A percentile compares a stretch with the other conserved stretches of the same genome.
phyloP scores from a whole-genome alignment of 2,888 invertebrate species.

The Melanophora roralis region DNA sequence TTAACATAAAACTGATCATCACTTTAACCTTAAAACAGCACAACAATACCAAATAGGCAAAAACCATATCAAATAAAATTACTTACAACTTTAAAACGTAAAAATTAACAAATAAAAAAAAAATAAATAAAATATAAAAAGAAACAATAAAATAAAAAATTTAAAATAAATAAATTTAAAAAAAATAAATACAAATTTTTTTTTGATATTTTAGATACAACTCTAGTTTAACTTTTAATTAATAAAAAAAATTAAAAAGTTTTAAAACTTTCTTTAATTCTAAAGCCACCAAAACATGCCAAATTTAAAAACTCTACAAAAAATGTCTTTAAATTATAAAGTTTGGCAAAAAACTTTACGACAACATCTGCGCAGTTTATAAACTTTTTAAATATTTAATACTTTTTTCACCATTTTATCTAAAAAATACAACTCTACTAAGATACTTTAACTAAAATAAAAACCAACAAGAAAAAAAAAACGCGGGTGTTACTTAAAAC shows the following conservation, averaged over 20 bases:
- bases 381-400: conserved; percentile 19
- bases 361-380: conserved; percentile 54
- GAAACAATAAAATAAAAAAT: not conserved
- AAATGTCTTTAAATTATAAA: conserved; percentile 54
- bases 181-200: not conserved
- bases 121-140: not conserved
- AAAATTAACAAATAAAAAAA: conserved; percentile 14
- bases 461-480: conserved; percentile 5
- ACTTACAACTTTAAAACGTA: not conserved
- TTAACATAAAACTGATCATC: conserved; percentile 1
- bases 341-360: conserved; percentile 52
- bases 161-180: not conserved
- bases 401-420: not conserved
- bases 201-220: not conserved
- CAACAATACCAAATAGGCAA: no score
- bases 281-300: conserved; percentile 39
- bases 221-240: not conserved
- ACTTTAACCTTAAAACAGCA: not conserved
- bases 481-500: conserved; percentile 14
- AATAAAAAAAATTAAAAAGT: no score
- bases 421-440: conserved; percentile 30
- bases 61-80: conserved; percentile 16
- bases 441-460: not conserved
- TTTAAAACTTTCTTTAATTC: not conserved
- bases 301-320: conserved; percentile 38